phyloP scores from a whole-genome alignment of 2,888 invertebrate species.

The Heliconius ismenius region DNA sequence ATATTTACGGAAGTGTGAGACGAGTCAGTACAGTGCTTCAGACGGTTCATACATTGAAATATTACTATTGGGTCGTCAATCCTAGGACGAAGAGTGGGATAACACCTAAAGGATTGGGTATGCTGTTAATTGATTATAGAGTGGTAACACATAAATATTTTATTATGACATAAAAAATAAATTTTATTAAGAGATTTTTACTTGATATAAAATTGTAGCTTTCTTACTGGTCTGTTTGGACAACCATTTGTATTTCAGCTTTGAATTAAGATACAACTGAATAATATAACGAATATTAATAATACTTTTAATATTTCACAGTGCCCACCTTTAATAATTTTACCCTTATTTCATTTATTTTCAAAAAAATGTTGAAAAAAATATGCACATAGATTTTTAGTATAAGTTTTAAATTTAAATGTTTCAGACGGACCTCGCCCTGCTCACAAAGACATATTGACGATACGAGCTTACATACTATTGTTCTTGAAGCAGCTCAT shows the following conservation, averaged over 20 bases:
- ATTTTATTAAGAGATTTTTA: background rate
- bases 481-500: conserved; percentile 97
- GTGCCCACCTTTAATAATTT: background rate
- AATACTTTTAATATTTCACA: too few relatives aligned
- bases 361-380: background rate
- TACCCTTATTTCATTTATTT: background rate
- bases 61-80: conserved; percentile 99
- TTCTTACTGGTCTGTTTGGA: background rate
- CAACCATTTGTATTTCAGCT: background rate
- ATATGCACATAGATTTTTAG: background rate
- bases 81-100: conserved; percentile 97
- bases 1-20: conserved; percentile 97
- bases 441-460: conserved; percentile 95
- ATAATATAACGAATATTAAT: too few relatives aligned
- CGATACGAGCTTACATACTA: conserved; percentile 96
- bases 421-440: conserved; percentile 95
- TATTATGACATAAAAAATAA: background rate
- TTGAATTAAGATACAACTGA: background rate
- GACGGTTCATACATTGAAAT: conserved; percentile 98
- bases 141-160: background rate
- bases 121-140: conserved; percentile 58
- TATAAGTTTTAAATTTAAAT: background rate
- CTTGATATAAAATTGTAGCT: background rate
- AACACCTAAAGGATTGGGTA: conserved; percentile 96
- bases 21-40: conserved; percentile 98